phyloP scores from a whole-genome alignment of 2,113 vertebrate genomes.

The Bubo scandiacus region DNA sequence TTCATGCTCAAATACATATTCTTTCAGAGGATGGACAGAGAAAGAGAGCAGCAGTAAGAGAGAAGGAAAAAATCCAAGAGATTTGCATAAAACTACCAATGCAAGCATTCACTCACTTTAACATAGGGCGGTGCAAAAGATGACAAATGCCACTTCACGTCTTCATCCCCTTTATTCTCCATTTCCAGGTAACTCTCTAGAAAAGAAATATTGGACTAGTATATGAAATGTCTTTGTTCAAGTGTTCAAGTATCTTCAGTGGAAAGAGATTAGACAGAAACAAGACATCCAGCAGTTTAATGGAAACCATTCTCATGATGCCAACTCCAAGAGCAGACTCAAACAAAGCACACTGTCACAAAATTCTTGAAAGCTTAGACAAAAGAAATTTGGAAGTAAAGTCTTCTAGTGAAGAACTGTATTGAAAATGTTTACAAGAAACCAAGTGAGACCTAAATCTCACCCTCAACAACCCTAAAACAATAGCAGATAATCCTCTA shows the following conservation, averaged over 20 bases:
- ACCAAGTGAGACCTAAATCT: neutral
- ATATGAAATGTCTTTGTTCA: neutral
- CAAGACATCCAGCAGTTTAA: neutral
- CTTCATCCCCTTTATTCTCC: slow-evolving; percentile 81
- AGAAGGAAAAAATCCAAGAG: neutral
- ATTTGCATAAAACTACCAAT: neutral
- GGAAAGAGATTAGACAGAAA: neutral
- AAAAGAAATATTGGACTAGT: slow-evolving; percentile 10
- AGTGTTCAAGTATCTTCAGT: neutral
- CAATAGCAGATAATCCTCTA: neutral
- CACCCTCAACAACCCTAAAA: neutral
- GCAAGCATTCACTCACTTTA: slow-evolving; percentile 79
- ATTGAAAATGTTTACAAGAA: neutral
- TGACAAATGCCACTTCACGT: slow-evolving; percentile 88
- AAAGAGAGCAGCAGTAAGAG: neutral
- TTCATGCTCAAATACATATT: neutral
- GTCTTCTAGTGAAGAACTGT: neutral
- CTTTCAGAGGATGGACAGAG: neutral
- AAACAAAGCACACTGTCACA: neutral
- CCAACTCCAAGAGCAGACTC: neutral
- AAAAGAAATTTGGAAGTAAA: neutral
- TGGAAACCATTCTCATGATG: neutral
- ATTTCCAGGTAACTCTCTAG: slow-evolving; percentile 83
- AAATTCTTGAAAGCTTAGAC: neutral
- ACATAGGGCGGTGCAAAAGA: slow-evolving; percentile 93